Evolutionary conservation across 2,113 vertebrate species (phyloP).

Genomic region (Oreocharis arfaki): DNA sequence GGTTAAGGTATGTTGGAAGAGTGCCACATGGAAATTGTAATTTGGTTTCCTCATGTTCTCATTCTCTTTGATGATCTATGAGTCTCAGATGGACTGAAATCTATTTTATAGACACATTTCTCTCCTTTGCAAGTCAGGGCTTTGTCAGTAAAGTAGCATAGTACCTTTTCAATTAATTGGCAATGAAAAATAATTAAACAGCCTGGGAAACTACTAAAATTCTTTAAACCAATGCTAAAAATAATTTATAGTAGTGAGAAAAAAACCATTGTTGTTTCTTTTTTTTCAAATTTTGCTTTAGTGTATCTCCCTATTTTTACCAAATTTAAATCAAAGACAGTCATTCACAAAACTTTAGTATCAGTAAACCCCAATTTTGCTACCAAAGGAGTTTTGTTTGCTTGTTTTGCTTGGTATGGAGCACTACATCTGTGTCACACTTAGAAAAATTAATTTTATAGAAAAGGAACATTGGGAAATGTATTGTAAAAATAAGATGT

Average conservation of each 20-base stretch:
- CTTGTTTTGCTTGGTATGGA: background rate
- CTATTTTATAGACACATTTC: background rate
- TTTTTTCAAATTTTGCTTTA: background rate
- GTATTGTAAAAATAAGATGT: background rate
- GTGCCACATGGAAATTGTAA: background rate
- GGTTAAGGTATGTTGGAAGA: background rate
- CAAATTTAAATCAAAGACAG: background rate
- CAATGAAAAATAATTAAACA: background rate
- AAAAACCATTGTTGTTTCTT: background rate
- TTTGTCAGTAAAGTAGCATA: background rate
- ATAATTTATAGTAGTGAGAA: background rate
- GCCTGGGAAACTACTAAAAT: background rate
- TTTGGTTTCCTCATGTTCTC: background rate
- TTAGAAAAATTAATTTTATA: background rate
- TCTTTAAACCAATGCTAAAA: background rate
- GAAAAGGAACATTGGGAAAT: background rate
- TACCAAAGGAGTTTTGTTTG: background rate
- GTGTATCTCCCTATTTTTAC: background rate
- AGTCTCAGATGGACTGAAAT: conserved; percentile 7
- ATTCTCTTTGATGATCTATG: conserved; percentile 1
- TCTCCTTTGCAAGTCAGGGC: background rate
- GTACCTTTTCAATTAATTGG: background rate
- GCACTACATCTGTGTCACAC: background rate
- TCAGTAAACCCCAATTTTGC: background rate
- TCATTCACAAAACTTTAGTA: background rate